Evolutionary conservation across 2,797 vertebrate genomes (phyloP).

Genomic region (Sebastes minor): DNA sequence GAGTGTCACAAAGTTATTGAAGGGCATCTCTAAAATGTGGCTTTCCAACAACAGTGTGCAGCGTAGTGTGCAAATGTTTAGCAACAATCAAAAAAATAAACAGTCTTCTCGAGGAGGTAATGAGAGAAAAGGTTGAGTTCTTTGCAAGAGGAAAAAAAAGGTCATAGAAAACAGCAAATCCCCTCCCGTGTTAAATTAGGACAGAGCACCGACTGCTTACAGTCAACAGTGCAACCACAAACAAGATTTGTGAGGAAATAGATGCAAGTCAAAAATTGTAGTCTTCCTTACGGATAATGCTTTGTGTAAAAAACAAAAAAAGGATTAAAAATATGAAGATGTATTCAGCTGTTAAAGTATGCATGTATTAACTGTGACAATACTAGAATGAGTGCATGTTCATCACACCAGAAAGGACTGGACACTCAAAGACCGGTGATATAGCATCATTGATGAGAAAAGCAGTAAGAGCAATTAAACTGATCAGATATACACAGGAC

Average conservation of each 20-base stretch:
- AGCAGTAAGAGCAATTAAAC: constrained; percentile 59
- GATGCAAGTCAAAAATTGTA: not conserved
- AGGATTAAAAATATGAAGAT: not conserved
- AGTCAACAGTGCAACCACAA: constrained; percentile 13
- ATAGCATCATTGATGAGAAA: constrained; percentile 73
- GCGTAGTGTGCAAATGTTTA: constrained; percentile 5
- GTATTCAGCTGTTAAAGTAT: not conserved
- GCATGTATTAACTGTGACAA: constrained; percentile 28
- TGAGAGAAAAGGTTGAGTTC: not conserved
- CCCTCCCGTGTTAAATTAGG: not conserved
- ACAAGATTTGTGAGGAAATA: not conserved
- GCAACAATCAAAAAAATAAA: not conserved
- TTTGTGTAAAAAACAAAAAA: not conserved
- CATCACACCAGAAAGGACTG: constrained; percentile 72
- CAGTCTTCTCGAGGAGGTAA: not conserved
- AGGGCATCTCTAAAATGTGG: not conserved
- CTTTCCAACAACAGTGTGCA: not conserved
- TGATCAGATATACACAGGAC: constrained; percentile 58
- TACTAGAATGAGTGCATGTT: constrained; percentile 61
- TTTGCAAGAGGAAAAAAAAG: not conserved
- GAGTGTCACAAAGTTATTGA: not conserved
- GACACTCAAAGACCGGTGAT: constrained; percentile 72
- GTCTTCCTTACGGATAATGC: not conserved
- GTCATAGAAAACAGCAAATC: not conserved
- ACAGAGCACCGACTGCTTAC: constrained; percentile 20